Evolutionary conservation across 2,888 invertebrate species (phyloP).

Genomic region (Stegana nigrithorax): DNA sequence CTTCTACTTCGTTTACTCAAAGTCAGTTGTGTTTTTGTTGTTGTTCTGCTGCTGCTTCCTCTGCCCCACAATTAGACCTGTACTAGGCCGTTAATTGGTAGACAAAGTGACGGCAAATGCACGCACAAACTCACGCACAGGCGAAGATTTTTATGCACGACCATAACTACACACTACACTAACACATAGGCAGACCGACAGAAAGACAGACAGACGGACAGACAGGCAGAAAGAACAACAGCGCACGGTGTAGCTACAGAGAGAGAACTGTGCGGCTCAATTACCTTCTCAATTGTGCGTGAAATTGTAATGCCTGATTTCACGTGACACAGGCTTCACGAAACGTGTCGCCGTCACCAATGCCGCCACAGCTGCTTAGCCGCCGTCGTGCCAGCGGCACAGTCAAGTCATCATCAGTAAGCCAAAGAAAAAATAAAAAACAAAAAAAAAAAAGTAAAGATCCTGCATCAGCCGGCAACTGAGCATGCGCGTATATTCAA

Average conservation of each 20-base stretch:
- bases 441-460: not conserved
- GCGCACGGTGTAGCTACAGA: no score
- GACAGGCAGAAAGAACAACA: no score
- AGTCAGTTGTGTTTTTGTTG: not conserved
- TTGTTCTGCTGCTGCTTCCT: slow-evolving; percentile 1
- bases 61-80: not conserved
- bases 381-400: slow-evolving; percentile 31
- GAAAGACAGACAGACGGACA: not conserved
- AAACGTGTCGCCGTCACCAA: not conserved
- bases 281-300: slow-evolving; percentile 67
- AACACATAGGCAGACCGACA: not conserved
- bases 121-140: no score
- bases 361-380: slow-evolving; percentile 3
- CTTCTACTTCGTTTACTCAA: no score
- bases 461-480: no score
- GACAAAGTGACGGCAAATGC: not conserved
- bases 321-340: slow-evolving; percentile 50
- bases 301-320: slow-evolving; percentile 66
- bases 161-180: no score
- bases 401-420: no score
- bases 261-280: slow-evolving; percentile 64
- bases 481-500: no score
- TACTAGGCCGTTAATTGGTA: not conserved
- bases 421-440: no score
- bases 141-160: no score